These are phyloP conservation scores for Orthosia gracilis DNA, from an alignment of 2,888 invertebrate species.

Conservation along the genomic window DNA sequence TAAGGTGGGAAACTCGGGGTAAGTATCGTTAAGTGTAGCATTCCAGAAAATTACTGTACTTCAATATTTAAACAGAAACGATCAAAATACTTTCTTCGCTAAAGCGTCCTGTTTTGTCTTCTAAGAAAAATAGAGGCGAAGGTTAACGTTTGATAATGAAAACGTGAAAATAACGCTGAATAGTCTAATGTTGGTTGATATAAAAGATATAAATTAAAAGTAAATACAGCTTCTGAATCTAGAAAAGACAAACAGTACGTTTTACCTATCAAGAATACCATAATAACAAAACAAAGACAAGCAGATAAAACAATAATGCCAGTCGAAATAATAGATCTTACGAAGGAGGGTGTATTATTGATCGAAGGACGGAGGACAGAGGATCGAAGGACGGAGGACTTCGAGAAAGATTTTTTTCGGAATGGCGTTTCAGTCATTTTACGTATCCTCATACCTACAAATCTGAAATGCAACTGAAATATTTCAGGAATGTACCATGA, in stretches of 20 bases:
- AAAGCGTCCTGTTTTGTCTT: constrained; percentile 5
- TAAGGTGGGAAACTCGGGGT: no score
- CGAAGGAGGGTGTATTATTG: no score
- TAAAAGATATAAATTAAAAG: neutral
- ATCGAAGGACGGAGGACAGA: no score
- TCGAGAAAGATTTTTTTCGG: no score
- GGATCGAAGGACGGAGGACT: no score
- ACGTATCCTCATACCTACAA: no score
- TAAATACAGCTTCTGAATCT: neutral
- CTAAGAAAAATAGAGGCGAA: neutral
- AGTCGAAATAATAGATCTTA: neutral
- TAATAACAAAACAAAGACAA: constrained; percentile 3
- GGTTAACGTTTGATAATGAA: neutral
- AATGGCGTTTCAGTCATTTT: no score
- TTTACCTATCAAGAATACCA: neutral
- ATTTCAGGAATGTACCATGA: constrained; percentile 8
- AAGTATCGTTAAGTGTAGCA: neutral
- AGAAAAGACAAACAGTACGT: neutral
- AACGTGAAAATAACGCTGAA: constrained; percentile 7
- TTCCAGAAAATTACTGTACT: neutral
- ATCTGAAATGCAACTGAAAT: neutral
- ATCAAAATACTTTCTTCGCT: constrained; percentile 1
- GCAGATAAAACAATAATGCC: neutral
- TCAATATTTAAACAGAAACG: neutral
- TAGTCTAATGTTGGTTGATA: neutral